Conservation (phyloP, 2,888 invertebrate species). For the Beris chalybata region DNA sequence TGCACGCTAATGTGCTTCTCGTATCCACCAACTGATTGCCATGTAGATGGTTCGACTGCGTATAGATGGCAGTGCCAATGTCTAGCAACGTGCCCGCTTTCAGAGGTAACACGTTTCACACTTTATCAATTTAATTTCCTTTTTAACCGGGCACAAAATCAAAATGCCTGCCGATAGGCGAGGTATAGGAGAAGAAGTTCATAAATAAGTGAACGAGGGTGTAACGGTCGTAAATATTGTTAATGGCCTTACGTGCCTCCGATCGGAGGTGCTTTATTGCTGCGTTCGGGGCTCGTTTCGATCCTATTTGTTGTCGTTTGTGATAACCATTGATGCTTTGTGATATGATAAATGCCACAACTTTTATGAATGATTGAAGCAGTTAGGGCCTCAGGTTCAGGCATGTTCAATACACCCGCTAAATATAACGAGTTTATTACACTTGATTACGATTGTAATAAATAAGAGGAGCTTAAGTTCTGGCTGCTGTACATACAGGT, state of each 20-base stretch:
- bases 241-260: slow-evolving; percentile 43
- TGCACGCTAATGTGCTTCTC: too few species aligned
- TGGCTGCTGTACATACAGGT: too few species aligned
- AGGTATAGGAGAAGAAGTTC: slow-evolving; percentile 22
- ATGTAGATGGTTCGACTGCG: too few species aligned
- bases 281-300: slow-evolving; percentile 38
- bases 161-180: slow-evolving; percentile 30
- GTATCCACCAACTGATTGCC: too few species aligned
- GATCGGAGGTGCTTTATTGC: slow-evolving; percentile 42
- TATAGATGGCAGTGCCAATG: too few species aligned
- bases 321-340: slow-evolving; percentile 22
- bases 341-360: slow-evolving; percentile 30
- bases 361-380: slow-evolving; percentile 23
- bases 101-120: slow-evolving; percentile 25
- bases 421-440: slow-evolving; percentile 1
- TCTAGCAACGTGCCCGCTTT: too few species aligned
- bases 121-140: slow-evolving; percentile 33
- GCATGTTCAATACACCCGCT: slow-evolving; percentile 9
- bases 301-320: slow-evolving; percentile 30
- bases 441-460: slow-evolving; percentile 2
- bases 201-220: slow-evolving; percentile 27
- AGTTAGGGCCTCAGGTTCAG: slow-evolving; percentile 13
- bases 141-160: slow-evolving; percentile 31
- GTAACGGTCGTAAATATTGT: slow-evolving; percentile 42
- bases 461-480: not conserved